Percentiles rank a stretch among this genome's conserved stretches.
Conservation (phyloP, 2,113 vertebrate species). For the Diglossa brunneiventris region DNA sequence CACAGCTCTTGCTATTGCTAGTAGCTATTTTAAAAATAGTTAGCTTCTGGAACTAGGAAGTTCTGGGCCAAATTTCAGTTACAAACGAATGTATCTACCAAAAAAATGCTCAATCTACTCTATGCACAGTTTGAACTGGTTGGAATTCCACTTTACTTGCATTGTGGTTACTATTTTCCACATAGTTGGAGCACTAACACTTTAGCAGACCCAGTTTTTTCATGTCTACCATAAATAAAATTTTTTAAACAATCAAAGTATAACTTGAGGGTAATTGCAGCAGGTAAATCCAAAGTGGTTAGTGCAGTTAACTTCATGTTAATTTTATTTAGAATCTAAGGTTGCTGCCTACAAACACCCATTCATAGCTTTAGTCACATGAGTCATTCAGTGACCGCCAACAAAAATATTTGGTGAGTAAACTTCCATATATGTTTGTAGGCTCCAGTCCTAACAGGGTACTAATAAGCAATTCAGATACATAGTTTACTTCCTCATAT, state of each 20-base stretch:
- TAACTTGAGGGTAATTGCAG: constrained; percentile 43
- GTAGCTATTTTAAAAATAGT: not conserved
- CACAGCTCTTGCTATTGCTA: not conserved
- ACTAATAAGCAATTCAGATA: constrained; percentile 52
- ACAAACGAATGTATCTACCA: not conserved
- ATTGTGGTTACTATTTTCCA: not conserved
- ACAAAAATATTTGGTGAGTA: constrained; percentile 60
- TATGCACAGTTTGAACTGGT: not conserved
- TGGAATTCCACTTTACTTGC: not conserved
- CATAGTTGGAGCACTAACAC: not conserved
- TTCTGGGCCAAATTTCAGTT: not conserved
- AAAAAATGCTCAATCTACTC: not conserved
- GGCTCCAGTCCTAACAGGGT: constrained; percentile 15
- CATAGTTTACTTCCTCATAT: constrained; percentile 52
- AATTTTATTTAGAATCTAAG: constrained; percentile 20
- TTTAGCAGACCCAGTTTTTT: not conserved
- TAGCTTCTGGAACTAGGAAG: not conserved
- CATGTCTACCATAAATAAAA: not conserved
- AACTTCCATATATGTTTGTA: constrained; percentile 41
- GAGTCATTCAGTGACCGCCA: constrained; percentile 38
- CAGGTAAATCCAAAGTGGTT: constrained; percentile 25
- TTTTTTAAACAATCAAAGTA: not conserved
- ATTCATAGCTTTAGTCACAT: constrained; percentile 9
- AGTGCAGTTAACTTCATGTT: constrained; percentile 14
- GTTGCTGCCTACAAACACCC: constrained; percentile 5